These are phyloP conservation scores for Drosophila nigricruria DNA, from an alignment of 2,888 invertebrate species.

Conservation along the genomic window DNA sequence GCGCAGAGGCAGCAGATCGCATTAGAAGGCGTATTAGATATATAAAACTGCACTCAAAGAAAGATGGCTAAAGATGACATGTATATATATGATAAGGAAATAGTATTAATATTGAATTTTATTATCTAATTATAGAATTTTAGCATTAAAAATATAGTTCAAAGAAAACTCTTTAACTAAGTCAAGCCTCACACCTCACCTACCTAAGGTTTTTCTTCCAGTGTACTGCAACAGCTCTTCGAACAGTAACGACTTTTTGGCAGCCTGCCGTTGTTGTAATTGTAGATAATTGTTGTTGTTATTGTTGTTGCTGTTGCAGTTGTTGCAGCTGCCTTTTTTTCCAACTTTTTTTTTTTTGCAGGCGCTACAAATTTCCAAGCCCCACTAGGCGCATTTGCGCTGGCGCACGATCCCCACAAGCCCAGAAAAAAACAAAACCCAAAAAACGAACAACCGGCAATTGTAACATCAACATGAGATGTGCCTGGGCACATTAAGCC, in stretches of 20 bases:
- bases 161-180: too few relatives aligned
- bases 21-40: constrained; percentile 53
- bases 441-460: constrained; percentile 65
- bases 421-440: constrained; percentile 6
- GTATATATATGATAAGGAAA: not conserved
- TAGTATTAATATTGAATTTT: too few relatives aligned
- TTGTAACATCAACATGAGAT: constrained; percentile 80
- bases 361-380: constrained; percentile 80
- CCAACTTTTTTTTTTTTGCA: constrained; percentile 40
- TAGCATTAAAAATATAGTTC: too few relatives aligned
- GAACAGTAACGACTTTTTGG: constrained; percentile 70
- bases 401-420: constrained; percentile 69
- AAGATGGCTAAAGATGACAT: not conserved
- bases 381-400: constrained; percentile 74
- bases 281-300: constrained; percentile 79
- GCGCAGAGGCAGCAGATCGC: constrained; percentile 48
- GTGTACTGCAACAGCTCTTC: constrained; percentile 34
- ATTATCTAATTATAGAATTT: too few relatives aligned
- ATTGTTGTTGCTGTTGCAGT: constrained; percentile 54
- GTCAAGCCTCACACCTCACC: not conserved
- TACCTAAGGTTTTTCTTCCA: not conserved
- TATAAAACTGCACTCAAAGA: constrained; percentile 4
- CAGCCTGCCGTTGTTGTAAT: constrained; percentile 73
- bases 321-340: constrained; percentile 38
- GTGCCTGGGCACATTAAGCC: constrained; percentile 50